Evolutionary conservation across 2,113 vertebrate species (phyloP).

Genomic region (Ascaphus truei): DNA sequence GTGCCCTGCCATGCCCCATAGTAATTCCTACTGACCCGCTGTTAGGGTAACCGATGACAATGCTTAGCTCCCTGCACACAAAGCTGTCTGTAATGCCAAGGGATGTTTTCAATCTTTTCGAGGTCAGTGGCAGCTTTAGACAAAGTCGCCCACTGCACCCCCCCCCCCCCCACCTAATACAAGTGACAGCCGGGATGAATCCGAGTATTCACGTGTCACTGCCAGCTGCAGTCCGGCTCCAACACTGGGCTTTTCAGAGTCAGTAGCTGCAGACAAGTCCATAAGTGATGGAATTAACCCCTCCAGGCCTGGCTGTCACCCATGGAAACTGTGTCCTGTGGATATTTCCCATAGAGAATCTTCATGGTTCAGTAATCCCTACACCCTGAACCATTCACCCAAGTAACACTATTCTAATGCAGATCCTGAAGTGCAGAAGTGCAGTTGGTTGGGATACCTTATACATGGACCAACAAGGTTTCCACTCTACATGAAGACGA

Average conservation of each 20-base stretch:
- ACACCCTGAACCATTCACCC: no score
- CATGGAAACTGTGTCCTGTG: neutral
- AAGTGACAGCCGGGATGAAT: slow-evolving; percentile 22
- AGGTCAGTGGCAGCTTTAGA: slow-evolving; percentile 17
- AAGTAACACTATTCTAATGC: no score
- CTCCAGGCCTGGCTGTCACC: neutral
- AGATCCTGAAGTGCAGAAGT: no score
- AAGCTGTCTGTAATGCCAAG: slow-evolving; percentile 2
- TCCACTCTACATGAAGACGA: no score
- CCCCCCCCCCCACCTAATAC: neutral
- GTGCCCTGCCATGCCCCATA: neutral
- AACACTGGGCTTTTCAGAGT: slow-evolving; percentile 23
- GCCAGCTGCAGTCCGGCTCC: slow-evolving; percentile 7
- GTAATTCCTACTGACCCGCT: slow-evolving; percentile 3
- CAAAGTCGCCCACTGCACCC: slow-evolving; percentile 9
- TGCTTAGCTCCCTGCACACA: neutral
- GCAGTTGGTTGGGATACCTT: no score
- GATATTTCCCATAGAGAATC: no score
- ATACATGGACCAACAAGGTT: no score
- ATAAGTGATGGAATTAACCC: slow-evolving; percentile 19
- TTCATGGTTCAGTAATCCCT: no score
- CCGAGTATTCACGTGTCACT: slow-evolving; percentile 11
- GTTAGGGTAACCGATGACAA: slow-evolving; percentile 2
- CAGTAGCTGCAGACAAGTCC: slow-evolving; percentile 1
- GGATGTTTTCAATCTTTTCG: slow-evolving; percentile 7